Percentiles rank a stretch among this genome's conserved stretches.
Conservation (phyloP, 2,888 invertebrate species). For the Phaonia tiefii region DNA sequence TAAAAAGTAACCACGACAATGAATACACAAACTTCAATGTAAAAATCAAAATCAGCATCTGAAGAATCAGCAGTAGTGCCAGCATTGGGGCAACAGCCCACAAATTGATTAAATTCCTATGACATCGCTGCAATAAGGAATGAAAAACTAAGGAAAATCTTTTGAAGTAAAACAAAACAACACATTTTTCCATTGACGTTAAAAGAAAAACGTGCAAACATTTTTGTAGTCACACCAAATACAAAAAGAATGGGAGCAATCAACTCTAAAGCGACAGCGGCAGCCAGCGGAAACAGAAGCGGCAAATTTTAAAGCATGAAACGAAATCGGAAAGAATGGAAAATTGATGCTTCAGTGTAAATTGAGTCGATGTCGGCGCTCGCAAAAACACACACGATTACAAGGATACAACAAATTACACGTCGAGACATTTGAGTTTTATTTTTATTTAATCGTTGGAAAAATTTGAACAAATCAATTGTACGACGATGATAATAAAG, state of each 20-base stretch:
- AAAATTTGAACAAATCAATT: constrained; percentile 81
- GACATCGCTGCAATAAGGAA: constrained; percentile 15
- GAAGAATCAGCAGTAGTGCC: not conserved
- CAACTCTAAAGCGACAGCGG: constrained; percentile 40
- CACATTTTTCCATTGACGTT: constrained; percentile 47
- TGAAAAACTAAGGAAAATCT: constrained; percentile 60
- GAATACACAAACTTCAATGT: constrained; percentile 78
- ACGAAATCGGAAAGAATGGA: constrained; percentile 16
- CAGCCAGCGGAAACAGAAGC: constrained; percentile 32
- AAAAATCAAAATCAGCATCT: no score
- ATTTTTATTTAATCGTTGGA: constrained; percentile 80
- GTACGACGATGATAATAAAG: constrained; percentile 67
- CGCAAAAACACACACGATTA: not conserved
- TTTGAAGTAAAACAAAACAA: constrained; percentile 47
- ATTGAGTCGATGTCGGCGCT: constrained; percentile 50
- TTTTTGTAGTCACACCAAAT: constrained; percentile 39
- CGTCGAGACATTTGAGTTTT: constrained; percentile 27
- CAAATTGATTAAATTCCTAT: constrained; percentile 77
- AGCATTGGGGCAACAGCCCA: constrained; percentile 12
- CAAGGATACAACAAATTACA: not conserved
- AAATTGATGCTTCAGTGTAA: constrained; percentile 54
- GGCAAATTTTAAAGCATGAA: not conserved
- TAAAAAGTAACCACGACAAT: constrained; percentile 70
- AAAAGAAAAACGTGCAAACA: constrained; percentile 63
- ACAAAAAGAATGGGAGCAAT: constrained; percentile 11